Conservation (phyloP, 2,888 invertebrate genomes). For the Anarsia innoxiella region DNA sequence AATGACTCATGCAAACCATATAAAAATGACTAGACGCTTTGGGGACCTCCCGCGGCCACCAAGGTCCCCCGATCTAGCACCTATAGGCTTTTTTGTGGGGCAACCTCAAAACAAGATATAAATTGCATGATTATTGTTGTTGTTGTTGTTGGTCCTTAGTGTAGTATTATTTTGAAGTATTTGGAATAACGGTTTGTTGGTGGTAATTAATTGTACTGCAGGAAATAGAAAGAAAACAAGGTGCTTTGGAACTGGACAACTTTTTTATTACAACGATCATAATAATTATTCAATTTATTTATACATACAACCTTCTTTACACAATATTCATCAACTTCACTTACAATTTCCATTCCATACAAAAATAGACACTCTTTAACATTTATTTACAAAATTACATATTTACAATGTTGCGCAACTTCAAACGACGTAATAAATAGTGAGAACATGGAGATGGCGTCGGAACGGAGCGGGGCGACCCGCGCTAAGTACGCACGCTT, state of each 20-base stretch:
- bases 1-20: too few species aligned
- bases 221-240: slow-evolving; percentile 18
- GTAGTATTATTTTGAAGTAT: background rate
- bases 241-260: slow-evolving; percentile 28
- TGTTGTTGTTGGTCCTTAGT: background rate
- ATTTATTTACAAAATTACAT: slow-evolving; percentile 67
- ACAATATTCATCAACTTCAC: slow-evolving; percentile 37
- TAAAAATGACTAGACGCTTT: too few species aligned
- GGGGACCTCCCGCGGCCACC: too few species aligned
- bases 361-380: slow-evolving; percentile 43
- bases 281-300: slow-evolving; percentile 38
- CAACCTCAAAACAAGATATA: too few species aligned
- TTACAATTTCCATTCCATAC: slow-evolving; percentile 36
- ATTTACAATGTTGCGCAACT: slow-evolving; percentile 50
- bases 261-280: slow-evolving; percentile 63
- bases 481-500: slow-evolving; percentile 5
- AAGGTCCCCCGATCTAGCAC: too few species aligned
- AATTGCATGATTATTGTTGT: too few species aligned
- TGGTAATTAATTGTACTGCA: background rate
- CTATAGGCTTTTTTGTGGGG: too few species aligned
- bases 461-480: too few species aligned
- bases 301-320: slow-evolving; percentile 48
- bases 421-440: slow-evolving; percentile 53
- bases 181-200: background rate
- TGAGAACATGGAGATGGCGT: slow-evolving; percentile 22